Percentiles rank a stretch among this genome's conserved stretches.
Conservation (phyloP, 2,888 invertebrate species). For the Coremacera marginata region DNA sequence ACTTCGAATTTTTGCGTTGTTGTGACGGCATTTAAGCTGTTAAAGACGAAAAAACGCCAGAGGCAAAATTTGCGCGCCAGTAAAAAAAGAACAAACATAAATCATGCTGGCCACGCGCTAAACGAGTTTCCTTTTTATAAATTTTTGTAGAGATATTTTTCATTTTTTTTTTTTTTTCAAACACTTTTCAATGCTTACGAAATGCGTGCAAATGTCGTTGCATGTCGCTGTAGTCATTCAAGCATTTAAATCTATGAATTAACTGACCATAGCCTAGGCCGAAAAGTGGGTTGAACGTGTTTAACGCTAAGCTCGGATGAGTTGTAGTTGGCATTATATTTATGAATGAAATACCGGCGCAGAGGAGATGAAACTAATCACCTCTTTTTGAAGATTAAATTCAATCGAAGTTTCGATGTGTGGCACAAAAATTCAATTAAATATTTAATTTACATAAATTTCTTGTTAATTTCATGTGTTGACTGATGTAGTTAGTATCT, state of each 20-base stretch:
- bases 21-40: background rate
- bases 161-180: background rate
- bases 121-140: background rate
- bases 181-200: background rate
- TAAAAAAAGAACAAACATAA: background rate
- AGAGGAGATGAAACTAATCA: too few species aligned
- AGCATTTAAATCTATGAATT: background rate
- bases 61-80: background rate
- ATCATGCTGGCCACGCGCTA: slow-evolving; percentile 4
- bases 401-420: background rate
- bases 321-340: slow-evolving; percentile 18
- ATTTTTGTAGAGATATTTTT: background rate
- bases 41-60: background rate
- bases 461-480: too few species aligned
- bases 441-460: too few species aligned
- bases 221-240: background rate
- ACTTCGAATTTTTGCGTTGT: slow-evolving; percentile 1
- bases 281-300: slow-evolving; percentile 6
- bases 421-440: too few species aligned
- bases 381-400: background rate
- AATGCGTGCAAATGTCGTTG: background rate
- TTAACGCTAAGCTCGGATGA: slow-evolving; percentile 20
- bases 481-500: too few species aligned
- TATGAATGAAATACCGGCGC: slow-evolving; percentile 19
- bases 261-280: background rate